Evolutionary conservation across 2,888 invertebrate genomes (phyloP), one percentile per base, ranked within the genome.

Genomic region (Cheilosia scutellata): DNA sequence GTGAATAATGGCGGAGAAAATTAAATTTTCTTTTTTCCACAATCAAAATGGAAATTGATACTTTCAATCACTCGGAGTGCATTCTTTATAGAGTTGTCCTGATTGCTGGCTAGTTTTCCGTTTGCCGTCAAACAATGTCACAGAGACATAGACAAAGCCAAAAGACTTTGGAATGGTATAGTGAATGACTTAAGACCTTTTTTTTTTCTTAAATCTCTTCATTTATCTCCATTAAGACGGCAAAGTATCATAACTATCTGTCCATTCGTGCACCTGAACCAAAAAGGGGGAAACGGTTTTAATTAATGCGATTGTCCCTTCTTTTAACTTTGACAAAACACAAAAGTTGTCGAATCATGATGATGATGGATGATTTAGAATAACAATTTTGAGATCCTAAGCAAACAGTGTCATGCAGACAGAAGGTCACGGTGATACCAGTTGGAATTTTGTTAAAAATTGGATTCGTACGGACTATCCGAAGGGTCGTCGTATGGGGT

Each of bases 1-100:
- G 63, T 71, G 84, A 80, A 80, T 80, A 80, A 84, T 84, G 80
- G 75, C 20, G 60, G 27, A 75, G 75, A 75, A 84, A 80, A 84
- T 80, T 65, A 75, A 79, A 80, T 84, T 80, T 75, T 79, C 66
- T 7, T 60, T 44, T 57, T 62, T 42, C n/a, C 47, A 49, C 80
- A 84, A 80, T 84, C 80, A 84, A 75, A 80, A 84, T 80, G 75
- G 80, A 84, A 84, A 84, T 84, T 58, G 84, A 84, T 75, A 75
- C 68, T 84, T 75, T 70, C 80, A 84, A 80, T 84, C 80, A 70
- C 75, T 65, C 53, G 11, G 65, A 83, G 72, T 83, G 78, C 72
- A 72, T 11, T 11, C 11, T 37, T 37, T 11, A 11, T 11, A 11
- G 20, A 57, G 63, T 57, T 7, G 4, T 33, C 44, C 7, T 44